A percentile compares a stretch with the other conserved stretches of the same genome.
phyloP scores from a whole-genome alignment of 2,797 vertebrate genomes.

The Oceanodroma leucorhoa region DNA sequence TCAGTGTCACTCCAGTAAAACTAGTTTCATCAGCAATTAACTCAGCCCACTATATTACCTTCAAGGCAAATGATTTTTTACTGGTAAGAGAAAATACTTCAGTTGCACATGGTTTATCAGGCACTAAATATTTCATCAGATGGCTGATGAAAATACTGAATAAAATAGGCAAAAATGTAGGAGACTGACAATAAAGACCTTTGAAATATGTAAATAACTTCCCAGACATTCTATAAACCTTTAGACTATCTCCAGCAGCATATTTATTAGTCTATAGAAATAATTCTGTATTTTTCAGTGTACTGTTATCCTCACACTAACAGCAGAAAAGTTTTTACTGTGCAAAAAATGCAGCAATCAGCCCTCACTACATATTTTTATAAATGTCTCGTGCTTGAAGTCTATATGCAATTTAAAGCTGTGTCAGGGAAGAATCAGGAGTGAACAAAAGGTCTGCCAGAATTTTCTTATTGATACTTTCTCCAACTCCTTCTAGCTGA shows the following conservation, averaged over 20 bases:
- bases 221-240: slow-evolving; percentile 6
- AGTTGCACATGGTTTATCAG: neutral
- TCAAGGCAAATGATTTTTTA: slow-evolving; percentile 1
- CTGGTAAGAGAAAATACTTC: neutral
- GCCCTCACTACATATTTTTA: neutral
- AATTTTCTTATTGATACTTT: neutral
- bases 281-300: neutral
- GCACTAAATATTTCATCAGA: neutral
- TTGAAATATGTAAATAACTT: slow-evolving; percentile 18
- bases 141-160: slow-evolving; percentile 5
- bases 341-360: neutral
- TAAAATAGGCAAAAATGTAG: slow-evolving; percentile 24
- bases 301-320: neutral
- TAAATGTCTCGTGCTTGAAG: neutral
- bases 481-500: neutral
- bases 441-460: neutral
- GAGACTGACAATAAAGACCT: neutral
- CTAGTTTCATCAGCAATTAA: slow-evolving; percentile 1
- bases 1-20: neutral
- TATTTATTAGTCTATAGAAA: neutral
- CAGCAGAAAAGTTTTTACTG: neutral
- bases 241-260: neutral
- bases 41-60: neutral
- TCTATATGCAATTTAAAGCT: slow-evolving; percentile 20
- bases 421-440: neutral